A percentile compares a stretch with the other conserved stretches of the same genome.
Conservation (phyloP, 2,113 vertebrate genomes). For the Entosphenus tridentatus region DNA sequence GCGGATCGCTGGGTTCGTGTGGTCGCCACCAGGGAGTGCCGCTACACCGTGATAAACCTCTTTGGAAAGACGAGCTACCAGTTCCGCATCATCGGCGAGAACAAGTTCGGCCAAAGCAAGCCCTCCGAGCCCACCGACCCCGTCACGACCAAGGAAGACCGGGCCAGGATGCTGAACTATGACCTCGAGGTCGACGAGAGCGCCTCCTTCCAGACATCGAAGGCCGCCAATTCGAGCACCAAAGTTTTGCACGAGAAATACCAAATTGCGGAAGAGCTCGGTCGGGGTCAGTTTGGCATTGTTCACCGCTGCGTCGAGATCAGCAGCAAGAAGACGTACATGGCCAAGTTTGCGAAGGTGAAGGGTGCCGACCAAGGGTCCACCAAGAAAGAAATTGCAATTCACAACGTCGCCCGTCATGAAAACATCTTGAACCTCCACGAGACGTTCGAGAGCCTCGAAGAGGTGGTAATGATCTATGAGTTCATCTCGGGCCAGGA, state of each 20-base stretch:
- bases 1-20: constrained; percentile 87
- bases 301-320: constrained; percentile 65
- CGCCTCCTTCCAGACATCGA: constrained; percentile 31
- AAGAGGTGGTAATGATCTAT: constrained; percentile 85
- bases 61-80: constrained; percentile 95
- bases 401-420: constrained; percentile 57
- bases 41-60: constrained; percentile 62
- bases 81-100: constrained; percentile 84
- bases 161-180: constrained; percentile 66
- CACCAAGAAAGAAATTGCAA: constrained; percentile 89
- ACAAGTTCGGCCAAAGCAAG: constrained; percentile 86
- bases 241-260: constrained; percentile 73
- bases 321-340: constrained; percentile 67
- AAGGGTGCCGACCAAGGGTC: constrained; percentile 77
- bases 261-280: constrained; percentile 82
- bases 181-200: constrained; percentile 77
- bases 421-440: constrained; percentile 56
- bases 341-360: constrained; percentile 93
- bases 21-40: constrained; percentile 65
- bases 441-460: constrained; percentile 78
- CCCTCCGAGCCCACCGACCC: constrained; percentile 70
- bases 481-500: constrained; percentile 85
- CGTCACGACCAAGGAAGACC: constrained; percentile 85
- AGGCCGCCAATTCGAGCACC: constrained; percentile 48
- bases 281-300: constrained; percentile 76